Evolutionary conservation across 2,888 invertebrate genomes (phyloP).

Genomic region (Leptodirus hochenwartii): DNA sequence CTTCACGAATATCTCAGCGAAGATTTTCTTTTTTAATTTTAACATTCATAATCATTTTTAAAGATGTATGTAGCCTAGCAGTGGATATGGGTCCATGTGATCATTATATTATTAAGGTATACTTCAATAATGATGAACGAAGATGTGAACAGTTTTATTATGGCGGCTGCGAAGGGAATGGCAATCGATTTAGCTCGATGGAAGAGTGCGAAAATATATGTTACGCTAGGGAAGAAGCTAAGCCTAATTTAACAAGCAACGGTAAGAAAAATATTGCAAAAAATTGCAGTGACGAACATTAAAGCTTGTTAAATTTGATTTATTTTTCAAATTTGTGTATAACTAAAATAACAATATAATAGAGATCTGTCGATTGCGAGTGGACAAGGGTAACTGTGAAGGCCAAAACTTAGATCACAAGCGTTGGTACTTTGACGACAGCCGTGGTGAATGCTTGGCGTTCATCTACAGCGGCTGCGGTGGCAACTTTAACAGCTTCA

Average conservation of each 20-base stretch:
- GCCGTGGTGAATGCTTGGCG: conserved; percentile 47
- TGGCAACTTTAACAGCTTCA: conserved; percentile 76
- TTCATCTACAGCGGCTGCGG: conserved; percentile 79
- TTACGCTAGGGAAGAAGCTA: conserved; percentile 37
- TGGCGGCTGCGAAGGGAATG: conserved; percentile 71
- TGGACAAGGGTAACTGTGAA: conserved; percentile 44
- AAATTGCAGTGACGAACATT: conserved; percentile 6
- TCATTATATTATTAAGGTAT: conserved; percentile 45
- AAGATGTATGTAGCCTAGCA: conserved; percentile 54
- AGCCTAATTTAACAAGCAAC: conserved; percentile 18
- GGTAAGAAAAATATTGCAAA: conserved; percentile 16
- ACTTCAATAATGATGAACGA: conserved; percentile 41
- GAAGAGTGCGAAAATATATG: conserved; percentile 61
- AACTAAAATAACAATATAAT: not conserved
- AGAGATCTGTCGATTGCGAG: conserved; percentile 46
- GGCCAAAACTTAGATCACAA: conserved; percentile 30
- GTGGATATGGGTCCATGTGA: conserved; percentile 54
- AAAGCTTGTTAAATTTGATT: conserved; percentile 13
- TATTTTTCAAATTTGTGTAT: not conserved
- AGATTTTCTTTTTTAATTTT: conserved; percentile 4
- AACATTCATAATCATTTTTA: not conserved
- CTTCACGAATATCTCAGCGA: not conserved
- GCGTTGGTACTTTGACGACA: conserved; percentile 57
- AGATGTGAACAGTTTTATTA: conserved; percentile 54
- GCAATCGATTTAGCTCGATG: conserved; percentile 61